Percentiles rank a stretch among this genome's conserved stretches.
Conservation (phyloP, 2,888 invertebrate genomes). For the Ectropis crepuscularia region DNA sequence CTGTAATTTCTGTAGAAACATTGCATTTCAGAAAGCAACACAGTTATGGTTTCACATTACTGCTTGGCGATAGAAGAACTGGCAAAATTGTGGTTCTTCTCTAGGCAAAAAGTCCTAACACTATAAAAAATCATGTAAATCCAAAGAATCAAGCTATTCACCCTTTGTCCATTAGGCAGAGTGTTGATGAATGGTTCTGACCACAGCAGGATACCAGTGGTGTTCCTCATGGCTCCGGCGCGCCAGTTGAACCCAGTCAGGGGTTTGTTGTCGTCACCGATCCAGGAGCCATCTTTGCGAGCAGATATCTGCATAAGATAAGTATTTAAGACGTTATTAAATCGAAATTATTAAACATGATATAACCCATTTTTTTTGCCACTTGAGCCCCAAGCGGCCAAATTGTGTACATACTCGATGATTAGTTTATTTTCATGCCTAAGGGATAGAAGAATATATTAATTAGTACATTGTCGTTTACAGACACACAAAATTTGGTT, state of each 20-base stretch:
- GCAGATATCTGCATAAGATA: constrained; percentile 12
- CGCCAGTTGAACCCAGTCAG: constrained; percentile 93
- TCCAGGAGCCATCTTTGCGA: constrained; percentile 28
- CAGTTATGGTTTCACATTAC: no score
- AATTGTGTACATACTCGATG: no score
- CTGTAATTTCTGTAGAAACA: no score
- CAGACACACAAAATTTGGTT: no score
- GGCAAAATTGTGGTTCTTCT: background rate
- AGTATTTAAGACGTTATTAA: background rate
- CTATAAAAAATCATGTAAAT: background rate
- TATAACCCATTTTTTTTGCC: no score
- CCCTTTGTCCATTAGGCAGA: constrained; percentile 77
- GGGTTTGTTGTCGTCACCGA: constrained; percentile 12
- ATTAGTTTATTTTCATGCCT: no score
- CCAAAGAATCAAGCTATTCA: background rate
- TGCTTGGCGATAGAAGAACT: no score
- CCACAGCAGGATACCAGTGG: constrained; percentile 33
- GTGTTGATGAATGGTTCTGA: constrained; percentile 57
- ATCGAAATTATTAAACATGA: no score
- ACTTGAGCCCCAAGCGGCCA: no score
- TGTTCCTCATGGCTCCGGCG: constrained; percentile 84
- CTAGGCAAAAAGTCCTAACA: background rate
- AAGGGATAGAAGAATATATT: no score
- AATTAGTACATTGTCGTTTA: no score
- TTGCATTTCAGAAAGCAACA: no score